Evolutionary conservation across 2,113 vertebrate genomes (phyloP).

Genomic region (Arenaria interpres): DNA sequence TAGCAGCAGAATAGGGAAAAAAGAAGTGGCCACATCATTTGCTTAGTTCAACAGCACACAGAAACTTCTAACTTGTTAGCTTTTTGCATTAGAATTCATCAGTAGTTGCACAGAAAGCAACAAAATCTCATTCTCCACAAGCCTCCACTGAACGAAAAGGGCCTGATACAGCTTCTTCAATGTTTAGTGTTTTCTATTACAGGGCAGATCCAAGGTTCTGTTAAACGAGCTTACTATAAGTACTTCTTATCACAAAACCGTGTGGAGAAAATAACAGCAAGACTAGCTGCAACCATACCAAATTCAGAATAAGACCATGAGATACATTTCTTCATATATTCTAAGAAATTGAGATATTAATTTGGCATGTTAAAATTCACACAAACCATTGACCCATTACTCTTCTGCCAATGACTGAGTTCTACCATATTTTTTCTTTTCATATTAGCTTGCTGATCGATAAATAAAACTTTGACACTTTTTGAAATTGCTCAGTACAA

Average conservation of each 20-base stretch:
- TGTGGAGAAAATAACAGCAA: not conserved
- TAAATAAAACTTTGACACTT: not conserved
- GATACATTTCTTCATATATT: not conserved
- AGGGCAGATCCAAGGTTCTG: not conserved
- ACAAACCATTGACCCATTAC: not conserved
- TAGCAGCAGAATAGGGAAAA: not conserved
- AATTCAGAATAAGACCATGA: not conserved
- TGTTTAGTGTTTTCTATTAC: not conserved
- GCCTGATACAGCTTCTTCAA: not conserved
- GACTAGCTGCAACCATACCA: not conserved
- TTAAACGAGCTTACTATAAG: not conserved
- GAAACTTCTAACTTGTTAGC: not conserved
- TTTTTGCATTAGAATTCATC: not conserved
- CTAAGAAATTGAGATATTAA: not conserved
- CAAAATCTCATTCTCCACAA: not conserved
- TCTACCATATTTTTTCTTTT: not conserved
- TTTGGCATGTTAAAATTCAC: not conserved
- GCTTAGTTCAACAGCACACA: not conserved
- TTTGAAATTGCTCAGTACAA: not conserved
- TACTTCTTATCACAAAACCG: not conserved
- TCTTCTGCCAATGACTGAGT: not conserved
- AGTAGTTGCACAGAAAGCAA: not conserved
- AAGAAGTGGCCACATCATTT: not conserved
- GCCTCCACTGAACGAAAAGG: not conserved
- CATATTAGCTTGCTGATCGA: not conserved